Conservation (phyloP, 2,113 vertebrate genomes). For the Tursiops truncatus region DNA sequence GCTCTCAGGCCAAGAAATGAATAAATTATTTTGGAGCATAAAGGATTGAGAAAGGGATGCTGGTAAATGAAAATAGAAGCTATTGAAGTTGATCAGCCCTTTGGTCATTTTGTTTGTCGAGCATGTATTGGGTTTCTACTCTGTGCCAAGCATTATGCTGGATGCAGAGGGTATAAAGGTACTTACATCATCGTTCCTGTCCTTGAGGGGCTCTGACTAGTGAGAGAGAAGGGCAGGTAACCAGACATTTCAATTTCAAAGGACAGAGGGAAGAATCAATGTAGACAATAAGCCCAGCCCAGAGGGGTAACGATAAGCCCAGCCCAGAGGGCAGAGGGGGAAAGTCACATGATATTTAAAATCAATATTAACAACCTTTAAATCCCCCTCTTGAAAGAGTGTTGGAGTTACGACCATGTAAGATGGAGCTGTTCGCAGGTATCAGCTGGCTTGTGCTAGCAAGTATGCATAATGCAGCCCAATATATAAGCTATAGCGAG, state of each 20-base stretch:
- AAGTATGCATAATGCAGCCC: background rate
- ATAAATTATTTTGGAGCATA: background rate
- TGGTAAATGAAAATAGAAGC: background rate
- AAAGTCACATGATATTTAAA: background rate
- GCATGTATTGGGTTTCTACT: too few species aligned
- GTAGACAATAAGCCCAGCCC: background rate
- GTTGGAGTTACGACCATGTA: accelerated
- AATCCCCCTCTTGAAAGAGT: background rate
- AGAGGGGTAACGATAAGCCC: background rate
- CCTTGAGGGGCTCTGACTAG: background rate
- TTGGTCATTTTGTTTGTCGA: background rate
- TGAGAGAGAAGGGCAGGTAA: background rate
- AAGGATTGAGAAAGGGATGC: background rate
- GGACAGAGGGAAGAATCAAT: background rate
- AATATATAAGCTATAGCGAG: accelerated
- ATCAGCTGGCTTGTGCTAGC: background rate
- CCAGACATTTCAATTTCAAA: background rate
- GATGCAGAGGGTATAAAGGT: background rate
- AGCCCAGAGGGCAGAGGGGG: background rate
- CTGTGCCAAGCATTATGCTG: background rate
- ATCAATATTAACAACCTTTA: background rate
- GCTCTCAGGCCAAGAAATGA: background rate
- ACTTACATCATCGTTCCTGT: background rate
- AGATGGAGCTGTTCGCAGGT: background rate
- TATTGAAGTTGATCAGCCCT: background rate